These are phyloP conservation scores for Drosophila nigrodunni DNA, from an alignment of 1,140 invertebrate species.

Conservation along the genomic window DNA sequence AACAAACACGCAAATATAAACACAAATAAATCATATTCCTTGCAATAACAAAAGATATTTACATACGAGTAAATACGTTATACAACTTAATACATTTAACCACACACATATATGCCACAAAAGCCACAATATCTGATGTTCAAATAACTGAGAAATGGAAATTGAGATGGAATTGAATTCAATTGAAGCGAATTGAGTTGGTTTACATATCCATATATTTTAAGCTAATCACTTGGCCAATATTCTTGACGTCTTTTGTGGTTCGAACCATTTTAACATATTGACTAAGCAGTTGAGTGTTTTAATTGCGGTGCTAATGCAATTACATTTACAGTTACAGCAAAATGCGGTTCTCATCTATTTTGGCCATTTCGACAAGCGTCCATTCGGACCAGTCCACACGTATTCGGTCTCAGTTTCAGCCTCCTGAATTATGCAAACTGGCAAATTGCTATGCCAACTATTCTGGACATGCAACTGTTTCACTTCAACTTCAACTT, in stretches of 20 bases:
- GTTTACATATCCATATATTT: slow-evolving; percentile 17
- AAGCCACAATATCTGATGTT: slow-evolving; percentile 38
- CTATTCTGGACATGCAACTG: slow-evolving; percentile 66
- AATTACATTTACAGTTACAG: slow-evolving; percentile 29
- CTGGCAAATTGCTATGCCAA: slow-evolving; percentile 55
- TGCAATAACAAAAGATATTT: slow-evolving; percentile 22
- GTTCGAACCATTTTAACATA: background rate
- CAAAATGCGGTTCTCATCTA: slow-evolving; percentile 5
- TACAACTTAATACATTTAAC: background rate
- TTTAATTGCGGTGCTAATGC: slow-evolving; percentile 57
- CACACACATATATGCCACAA: slow-evolving; percentile 26
- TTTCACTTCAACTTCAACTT: slow-evolving; percentile 19
- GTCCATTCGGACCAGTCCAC: background rate
- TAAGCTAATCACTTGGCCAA: slow-evolving; percentile 20
- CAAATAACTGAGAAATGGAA: slow-evolving; percentile 30
- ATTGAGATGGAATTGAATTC: slow-evolving; percentile 33
- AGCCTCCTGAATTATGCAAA: slow-evolving; percentile 59
- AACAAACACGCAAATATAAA: slow-evolving; percentile 23
- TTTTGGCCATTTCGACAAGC: slow-evolving; percentile 1
- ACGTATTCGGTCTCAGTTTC: slow-evolving; percentile 11
- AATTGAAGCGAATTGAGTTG: slow-evolving; percentile 33
- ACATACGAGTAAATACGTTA: background rate
- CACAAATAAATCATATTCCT: slow-evolving; percentile 24
- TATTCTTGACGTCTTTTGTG: slow-evolving; percentile 13
- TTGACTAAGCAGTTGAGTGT: slow-evolving; percentile 16